These are phyloP conservation scores for Momotus momota DNA, from an alignment of 2,797 vertebrate species.

Conservation along the genomic window DNA sequence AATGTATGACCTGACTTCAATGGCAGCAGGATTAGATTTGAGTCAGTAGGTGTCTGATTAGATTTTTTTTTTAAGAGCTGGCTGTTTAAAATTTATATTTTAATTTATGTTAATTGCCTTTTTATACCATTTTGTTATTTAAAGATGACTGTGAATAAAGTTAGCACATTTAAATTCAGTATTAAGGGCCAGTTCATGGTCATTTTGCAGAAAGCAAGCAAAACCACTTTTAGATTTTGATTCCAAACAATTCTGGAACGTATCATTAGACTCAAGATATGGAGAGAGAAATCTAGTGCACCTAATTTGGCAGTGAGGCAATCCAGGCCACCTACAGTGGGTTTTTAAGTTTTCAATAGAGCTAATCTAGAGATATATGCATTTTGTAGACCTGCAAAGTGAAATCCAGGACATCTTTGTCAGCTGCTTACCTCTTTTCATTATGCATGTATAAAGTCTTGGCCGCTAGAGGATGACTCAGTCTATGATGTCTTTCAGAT, in stretches of 20 bases:
- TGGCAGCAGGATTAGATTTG: slow-evolving; percentile 4
- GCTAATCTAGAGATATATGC: background rate
- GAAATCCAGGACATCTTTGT: background rate
- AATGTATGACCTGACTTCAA: background rate
- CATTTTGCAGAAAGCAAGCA: background rate
- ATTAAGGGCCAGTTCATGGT: background rate
- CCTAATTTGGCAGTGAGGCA: background rate
- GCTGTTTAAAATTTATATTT: slow-evolving; percentile 19
- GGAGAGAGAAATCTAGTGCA: background rate
- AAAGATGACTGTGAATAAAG: background rate
- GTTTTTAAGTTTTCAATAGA: background rate
- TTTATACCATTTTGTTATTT: background rate
- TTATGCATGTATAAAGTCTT: background rate
- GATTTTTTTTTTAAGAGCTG: background rate
- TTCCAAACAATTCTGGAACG: background rate
- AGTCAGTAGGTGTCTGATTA: background rate
- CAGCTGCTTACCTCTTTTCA: background rate
- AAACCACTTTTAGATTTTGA: background rate
- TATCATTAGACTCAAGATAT: background rate
- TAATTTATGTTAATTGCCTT: slow-evolving; percentile 33
- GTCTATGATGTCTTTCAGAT: background rate
- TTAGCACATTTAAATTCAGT: background rate
- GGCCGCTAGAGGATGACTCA: background rate
- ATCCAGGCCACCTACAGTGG: background rate
- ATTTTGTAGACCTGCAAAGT: background rate